Base-by-base conservation (phyloP, 2,888 invertebrate genomes). In the Agonopterix subpropinquella region DNA sequence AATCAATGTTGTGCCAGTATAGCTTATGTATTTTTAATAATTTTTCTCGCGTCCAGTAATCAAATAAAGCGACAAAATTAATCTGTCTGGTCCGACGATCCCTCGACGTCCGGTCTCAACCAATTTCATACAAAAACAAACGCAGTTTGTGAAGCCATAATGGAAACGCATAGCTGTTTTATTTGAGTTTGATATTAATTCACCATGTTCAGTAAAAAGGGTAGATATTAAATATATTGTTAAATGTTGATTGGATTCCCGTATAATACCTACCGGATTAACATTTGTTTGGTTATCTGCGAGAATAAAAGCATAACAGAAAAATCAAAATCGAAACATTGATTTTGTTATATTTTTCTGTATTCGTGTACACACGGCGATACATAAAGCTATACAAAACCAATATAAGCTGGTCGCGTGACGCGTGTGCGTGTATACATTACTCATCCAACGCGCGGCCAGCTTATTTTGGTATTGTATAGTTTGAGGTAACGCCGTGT, bases 121-220 rank as follows among this genome's bases (percentile, higher is more conserved):
- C 78, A 81, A 83, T 83, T 80, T 80, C 75, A 72, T 75, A 81
- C 68, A 83, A 82, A 73, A 84, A 81, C 80, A 81, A 64, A 65
- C 59, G 62, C 71, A 28, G 72, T 74, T 73, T 75, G 73, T 70
- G 61, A 61, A 68, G 54, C 63, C 64, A 60, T 71, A 70, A 74
- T 75, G 70, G 67, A 69, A 70, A 69, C 63, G 62, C 64, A 68
- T 55, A 56, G 53, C 55, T 65, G 70, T 72, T 76, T 76, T 79
- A 71, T 73, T 77, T 72, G 69, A 62, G 57, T 57, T 53, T 64
- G 68, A 77, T 79, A 78, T 79, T 77, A 80, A 80, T 74, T 76
- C 72, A 74, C 70, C 66, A 62, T 64, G 66, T 75, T 64, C 71
- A 57, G 55, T 59, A 61, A 57, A 73, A 42, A 72, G 73, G 74